phyloP scores from a whole-genome alignment of 2,113 vertebrate genomes.

The Scopus umbretta region DNA sequence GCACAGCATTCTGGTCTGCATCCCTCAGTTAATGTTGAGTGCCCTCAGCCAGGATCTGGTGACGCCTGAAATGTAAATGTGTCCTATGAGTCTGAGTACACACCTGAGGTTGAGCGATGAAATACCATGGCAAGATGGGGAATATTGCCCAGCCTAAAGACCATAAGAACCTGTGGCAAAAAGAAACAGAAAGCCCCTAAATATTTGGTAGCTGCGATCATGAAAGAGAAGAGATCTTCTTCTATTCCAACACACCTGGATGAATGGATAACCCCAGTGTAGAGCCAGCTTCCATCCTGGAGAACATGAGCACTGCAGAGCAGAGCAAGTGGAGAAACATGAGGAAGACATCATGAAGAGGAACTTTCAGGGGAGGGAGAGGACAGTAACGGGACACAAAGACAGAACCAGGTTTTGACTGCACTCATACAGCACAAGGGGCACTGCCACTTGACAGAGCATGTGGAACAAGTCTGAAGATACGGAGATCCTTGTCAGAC shows the following conservation, averaged over 20 bases:
- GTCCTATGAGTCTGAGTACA: not conserved
- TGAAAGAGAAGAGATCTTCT: not conserved
- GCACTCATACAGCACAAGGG: not conserved
- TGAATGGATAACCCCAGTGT: rapidly evolving
- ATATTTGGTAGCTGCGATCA: not conserved
- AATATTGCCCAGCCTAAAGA: not conserved
- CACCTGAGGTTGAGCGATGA: not conserved
- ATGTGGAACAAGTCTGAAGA: not conserved
- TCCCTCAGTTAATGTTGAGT: not conserved
- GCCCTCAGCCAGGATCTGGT: not conserved
- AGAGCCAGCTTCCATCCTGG: not conserved
- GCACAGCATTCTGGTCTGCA: rapidly evolving
- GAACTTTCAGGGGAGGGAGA: not conserved
- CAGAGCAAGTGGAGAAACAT: not conserved
- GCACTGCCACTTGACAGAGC: not conserved
- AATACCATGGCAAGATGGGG: not conserved
- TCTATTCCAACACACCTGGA: not conserved
- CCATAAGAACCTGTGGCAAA: not conserved
- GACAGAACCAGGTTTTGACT: not conserved
- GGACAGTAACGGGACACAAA: not conserved
- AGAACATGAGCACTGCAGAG: not conserved
- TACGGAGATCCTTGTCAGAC: not conserved
- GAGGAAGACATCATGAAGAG: not conserved
- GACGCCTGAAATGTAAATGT: not conserved
- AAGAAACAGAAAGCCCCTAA: not conserved